These are phyloP conservation scores for Theristicus caerulescens DNA, from an alignment of 2,113 vertebrate species.

Conservation along the genomic window DNA sequence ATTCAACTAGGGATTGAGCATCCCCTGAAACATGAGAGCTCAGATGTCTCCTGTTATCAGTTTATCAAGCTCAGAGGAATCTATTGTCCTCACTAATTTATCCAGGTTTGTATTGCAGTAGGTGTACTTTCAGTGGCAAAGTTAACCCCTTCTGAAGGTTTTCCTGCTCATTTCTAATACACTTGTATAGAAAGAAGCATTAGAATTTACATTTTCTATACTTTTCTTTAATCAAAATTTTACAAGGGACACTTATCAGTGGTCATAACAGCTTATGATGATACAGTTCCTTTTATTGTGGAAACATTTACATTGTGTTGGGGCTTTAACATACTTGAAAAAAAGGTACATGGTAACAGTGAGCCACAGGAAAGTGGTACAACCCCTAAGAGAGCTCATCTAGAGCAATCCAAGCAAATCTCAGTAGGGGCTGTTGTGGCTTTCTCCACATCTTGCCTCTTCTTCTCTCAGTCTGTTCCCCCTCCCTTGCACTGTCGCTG, in stretches of 20 bases:
- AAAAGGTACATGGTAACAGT: not conserved
- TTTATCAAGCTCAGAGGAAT: conserved; percentile 17
- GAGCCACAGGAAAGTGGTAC: not conserved
- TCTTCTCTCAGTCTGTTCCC: not conserved
- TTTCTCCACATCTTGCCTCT: not conserved
- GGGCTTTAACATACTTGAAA: not conserved
- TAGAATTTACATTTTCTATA: not conserved
- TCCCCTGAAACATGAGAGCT: not conserved
- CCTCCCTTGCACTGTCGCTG: not conserved
- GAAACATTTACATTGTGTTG: not conserved
- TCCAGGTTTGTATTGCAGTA: not conserved
- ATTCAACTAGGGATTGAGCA: not conserved
- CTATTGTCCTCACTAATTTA: not conserved
- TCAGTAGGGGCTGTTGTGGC: not conserved
- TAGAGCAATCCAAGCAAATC: not conserved
- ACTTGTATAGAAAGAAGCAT: not conserved
- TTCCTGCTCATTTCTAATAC: not conserved
- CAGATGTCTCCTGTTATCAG: not conserved
- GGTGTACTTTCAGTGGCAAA: not conserved
- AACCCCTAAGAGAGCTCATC: not conserved
- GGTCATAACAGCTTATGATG: not conserved
- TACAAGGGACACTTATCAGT: not conserved
- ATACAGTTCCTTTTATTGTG: not conserved
- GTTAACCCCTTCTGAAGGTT: not conserved
- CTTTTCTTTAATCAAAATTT: not conserved